Percentiles rank a stretch among this genome's conserved stretches.
These are phyloP conservation scores for Drosophila pseudotakahashii DNA, from an alignment of 2,888 invertebrate genomes.

Conservation along the genomic window DNA sequence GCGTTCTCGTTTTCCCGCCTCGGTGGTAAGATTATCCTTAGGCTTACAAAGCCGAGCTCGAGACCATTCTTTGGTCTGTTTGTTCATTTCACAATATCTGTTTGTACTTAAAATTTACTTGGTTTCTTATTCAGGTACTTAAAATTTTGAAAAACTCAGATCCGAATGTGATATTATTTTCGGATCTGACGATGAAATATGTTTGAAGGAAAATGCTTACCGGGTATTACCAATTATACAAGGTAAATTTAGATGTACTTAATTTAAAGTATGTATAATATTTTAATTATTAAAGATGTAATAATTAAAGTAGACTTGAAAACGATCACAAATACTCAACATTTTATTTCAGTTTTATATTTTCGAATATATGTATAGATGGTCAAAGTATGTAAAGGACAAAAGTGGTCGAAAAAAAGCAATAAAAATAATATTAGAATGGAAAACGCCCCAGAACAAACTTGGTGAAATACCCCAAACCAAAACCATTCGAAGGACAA, in stretches of 20 bases:
- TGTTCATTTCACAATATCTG: slow-evolving; percentile 5
- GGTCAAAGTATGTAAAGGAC: slow-evolving; percentile 18
- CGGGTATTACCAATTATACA: background rate
- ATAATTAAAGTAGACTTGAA: no score
- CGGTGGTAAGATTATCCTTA: slow-evolving; percentile 68
- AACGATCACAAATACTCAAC: no score
- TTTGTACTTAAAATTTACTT: background rate
- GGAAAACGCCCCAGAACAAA: slow-evolving; percentile 35
- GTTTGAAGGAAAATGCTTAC: background rate
- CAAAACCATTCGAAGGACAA: slow-evolving; percentile 31
- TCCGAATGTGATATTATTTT: background rate
- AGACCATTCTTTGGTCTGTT: slow-evolving; percentile 58
- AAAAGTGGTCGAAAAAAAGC: slow-evolving; percentile 19
- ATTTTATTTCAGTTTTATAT: background rate
- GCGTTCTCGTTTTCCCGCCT: slow-evolving; percentile 39
- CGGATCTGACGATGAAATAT: background rate
- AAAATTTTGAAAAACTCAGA: background rate
- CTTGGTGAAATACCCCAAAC: slow-evolving; percentile 20
- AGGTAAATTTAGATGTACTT: no score
- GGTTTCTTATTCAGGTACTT: background rate
- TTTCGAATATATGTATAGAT: background rate
- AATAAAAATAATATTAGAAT: slow-evolving; percentile 11
- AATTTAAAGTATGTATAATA: no score
- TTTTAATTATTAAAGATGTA: no score
- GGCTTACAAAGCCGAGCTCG: slow-evolving; percentile 53